Evolutionary conservation across 2,113 vertebrate genomes (phyloP).

Genomic region (Thamnaconus septentrionalis): DNA sequence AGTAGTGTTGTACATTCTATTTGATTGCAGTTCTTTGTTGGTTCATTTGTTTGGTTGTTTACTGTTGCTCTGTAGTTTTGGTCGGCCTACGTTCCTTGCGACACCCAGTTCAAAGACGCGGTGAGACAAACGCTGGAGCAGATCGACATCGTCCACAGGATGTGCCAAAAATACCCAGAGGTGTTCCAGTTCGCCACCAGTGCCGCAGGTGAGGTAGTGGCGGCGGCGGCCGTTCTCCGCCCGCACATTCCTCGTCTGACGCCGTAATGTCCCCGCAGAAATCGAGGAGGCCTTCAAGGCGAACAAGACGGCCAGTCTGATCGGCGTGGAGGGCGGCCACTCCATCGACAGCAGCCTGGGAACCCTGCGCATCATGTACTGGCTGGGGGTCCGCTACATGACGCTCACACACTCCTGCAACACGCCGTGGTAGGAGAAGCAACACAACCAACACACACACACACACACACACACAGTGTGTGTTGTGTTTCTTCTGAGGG

Average conservation of each 20-base stretch:
- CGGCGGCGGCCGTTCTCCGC: not conserved
- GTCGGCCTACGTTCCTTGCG: conserved; percentile 86
- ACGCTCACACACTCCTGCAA: conserved; percentile 95
- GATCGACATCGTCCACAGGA: conserved; percentile 88
- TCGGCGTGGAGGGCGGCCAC: conserved; percentile 92
- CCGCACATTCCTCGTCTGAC: not conserved
- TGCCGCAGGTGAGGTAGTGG: conserved; percentile 70
- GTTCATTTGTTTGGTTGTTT: not conserved
- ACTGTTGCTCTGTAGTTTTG: conserved; percentile 84
- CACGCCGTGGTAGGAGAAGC: conserved; percentile 86
- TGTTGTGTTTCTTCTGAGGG: too few species aligned
- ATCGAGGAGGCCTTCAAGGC: conserved; percentile 70
- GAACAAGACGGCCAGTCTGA: conserved; percentile 86
- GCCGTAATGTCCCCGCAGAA: conserved; percentile 62
- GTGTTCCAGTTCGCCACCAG: conserved; percentile 78
- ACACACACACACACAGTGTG: too few species aligned
- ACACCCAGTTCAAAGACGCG: conserved; percentile 86
- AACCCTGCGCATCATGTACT: conserved; percentile 84
- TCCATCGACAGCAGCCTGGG: conserved; percentile 93
- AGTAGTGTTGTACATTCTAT: too few species aligned
- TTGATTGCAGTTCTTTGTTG: too few species aligned
- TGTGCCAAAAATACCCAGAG: conserved; percentile 84
- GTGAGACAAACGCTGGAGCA: conserved; percentile 91
- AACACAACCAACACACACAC: too few species aligned
- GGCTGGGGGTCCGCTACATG: conserved; percentile 89